These are phyloP conservation scores for Urocyon cinereoargenteus DNA, from an alignment of 2,797 vertebrate species.

Conservation along the genomic window DNA sequence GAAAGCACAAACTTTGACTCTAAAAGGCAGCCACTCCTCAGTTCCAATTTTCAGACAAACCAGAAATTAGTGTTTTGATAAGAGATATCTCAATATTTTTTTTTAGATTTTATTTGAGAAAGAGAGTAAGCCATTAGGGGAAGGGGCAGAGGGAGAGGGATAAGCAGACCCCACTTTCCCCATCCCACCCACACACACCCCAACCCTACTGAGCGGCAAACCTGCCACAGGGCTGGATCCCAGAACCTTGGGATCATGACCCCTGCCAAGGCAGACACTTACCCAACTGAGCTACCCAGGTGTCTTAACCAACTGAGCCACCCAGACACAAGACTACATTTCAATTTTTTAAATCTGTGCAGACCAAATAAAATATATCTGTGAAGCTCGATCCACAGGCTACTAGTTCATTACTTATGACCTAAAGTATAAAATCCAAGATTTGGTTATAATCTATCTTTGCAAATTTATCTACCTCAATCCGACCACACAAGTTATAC, in stretches of 20 bases:
- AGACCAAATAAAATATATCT: constrained; percentile 3
- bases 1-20: neutral
- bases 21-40: neutral
- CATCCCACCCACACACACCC: too few species aligned
- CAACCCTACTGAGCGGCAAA: neutral
- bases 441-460: constrained; percentile 25
- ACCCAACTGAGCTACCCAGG: neutral
- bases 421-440: neutral
- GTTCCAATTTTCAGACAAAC: constrained; percentile 40
- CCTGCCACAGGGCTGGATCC: accelerated
- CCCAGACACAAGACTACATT: neutral
- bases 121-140: neutral
- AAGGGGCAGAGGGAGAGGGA: neutral
- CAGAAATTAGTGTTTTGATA: neutral
- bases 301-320: neutral
- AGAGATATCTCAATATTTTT: neutral
- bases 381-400: neutral
- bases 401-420: neutral
- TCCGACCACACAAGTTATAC: neutral
- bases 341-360: constrained; percentile 31
- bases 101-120: neutral
- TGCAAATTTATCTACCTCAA: neutral
- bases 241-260: neutral
- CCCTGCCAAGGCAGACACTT: neutral
- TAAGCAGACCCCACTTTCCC: too few species aligned